These are phyloP conservation scores for Rousettus leschenaultii DNA, from an alignment of 2,113 vertebrate genomes.

Conservation along the genomic window DNA sequence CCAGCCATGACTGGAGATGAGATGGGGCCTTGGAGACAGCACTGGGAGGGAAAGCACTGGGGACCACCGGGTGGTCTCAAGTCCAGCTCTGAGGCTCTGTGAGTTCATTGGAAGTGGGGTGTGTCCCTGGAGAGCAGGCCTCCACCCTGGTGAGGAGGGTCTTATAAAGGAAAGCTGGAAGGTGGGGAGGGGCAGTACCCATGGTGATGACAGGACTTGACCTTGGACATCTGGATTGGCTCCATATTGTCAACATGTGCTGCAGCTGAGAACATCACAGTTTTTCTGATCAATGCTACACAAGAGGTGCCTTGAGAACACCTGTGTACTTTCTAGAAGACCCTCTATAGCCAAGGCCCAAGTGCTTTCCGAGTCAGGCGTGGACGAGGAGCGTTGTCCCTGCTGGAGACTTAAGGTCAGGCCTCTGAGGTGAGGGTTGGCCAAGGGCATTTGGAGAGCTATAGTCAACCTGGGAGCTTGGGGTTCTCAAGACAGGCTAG, in stretches of 20 bases:
- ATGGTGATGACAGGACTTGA: neutral
- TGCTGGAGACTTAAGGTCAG: neutral
- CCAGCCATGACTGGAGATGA: neutral
- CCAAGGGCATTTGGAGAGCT: neutral
- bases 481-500: neutral
- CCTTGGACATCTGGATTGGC: accelerated
- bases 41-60: neutral
- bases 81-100: neutral
- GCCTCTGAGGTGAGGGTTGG: neutral
- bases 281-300: neutral
- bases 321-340: neutral
- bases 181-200: neutral
- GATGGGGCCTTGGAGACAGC: neutral
- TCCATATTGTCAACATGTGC: accelerated
- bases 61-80: neutral
- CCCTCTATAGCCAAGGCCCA: too few species aligned
- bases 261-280: neutral
- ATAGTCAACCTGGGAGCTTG: neutral
- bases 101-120: too few species aligned
- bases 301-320: neutral
- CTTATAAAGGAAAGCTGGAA: neutral
- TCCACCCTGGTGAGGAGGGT: neutral
- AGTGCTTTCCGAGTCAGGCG: neutral
- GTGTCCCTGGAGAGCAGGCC: neutral
- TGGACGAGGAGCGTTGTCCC: neutral